Evolutionary conservation across 2,888 invertebrate genomes (phyloP).

Genomic region (Chymomyza procnemis): DNA sequence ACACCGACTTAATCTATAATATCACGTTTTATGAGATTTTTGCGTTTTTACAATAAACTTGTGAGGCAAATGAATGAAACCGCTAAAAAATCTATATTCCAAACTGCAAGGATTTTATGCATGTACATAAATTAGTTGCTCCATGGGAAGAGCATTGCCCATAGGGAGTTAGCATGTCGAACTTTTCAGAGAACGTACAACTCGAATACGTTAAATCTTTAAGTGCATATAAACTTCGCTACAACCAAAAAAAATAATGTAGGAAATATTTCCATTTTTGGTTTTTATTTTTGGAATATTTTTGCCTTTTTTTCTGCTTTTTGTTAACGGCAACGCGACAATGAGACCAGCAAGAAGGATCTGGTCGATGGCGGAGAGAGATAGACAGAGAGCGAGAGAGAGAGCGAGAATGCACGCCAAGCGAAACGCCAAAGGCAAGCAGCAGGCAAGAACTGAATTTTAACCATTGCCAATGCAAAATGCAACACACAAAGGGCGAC

Average conservation of each 20-base stretch:
- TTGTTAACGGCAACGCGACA: neutral
- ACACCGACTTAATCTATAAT: too few species aligned
- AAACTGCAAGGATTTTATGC: too few species aligned
- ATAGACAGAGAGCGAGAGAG: neutral
- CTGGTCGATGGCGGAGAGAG: too few species aligned
- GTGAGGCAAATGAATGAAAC: too few species aligned
- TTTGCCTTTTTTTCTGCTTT: neutral
- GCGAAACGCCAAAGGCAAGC: neutral
- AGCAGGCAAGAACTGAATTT: neutral
- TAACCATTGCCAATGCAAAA: slow-evolving; percentile 42
- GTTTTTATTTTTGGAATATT: neutral
- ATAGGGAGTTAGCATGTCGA: too few species aligned
- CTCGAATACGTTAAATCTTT: neutral
- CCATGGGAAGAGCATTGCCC: too few species aligned
- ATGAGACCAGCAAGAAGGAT: neutral
- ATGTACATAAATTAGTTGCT: too few species aligned
- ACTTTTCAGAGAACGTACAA: too few species aligned
- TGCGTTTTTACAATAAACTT: too few species aligned
- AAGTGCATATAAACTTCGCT: neutral
- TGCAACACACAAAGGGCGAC: slow-evolving; percentile 37
- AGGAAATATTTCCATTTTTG: too few species aligned
- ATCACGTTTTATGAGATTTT: too few species aligned
- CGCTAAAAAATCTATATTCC: too few species aligned
- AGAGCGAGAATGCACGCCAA: neutral
- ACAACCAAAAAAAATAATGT: neutral